These are phyloP conservation scores for Rhynchophorus ferrugineus DNA, from an alignment of 1,140 invertebrate species.

Conservation along the genomic window DNA sequence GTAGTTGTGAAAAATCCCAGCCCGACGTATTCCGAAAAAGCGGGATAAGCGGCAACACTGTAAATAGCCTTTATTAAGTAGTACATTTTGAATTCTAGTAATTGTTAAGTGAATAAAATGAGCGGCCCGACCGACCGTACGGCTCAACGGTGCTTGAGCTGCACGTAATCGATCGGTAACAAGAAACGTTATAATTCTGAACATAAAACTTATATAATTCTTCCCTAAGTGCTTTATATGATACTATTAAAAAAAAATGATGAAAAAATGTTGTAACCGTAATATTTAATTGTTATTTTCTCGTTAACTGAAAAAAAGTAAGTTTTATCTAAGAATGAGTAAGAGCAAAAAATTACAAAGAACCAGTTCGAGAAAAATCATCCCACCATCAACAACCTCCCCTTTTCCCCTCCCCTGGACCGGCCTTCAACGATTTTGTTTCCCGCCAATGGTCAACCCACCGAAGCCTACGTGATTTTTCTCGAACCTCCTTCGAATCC, in stretches of 20 bases:
- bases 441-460: no score
- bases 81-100: conserved; percentile 17
- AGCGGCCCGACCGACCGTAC: no score
- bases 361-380: background rate
- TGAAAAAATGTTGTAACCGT: conserved; percentile 24
- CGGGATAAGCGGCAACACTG: no score
- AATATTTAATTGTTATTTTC: conserved; percentile 15
- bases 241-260: conserved; percentile 33
- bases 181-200: conserved; percentile 27
- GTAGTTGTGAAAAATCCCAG: conserved; percentile 20
- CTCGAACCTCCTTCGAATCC: background rate
- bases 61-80: conserved; percentile 21
- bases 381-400: no score
- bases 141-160: background rate
- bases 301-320: conserved; percentile 12
- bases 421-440: no score
- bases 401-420: no score
- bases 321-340: background rate
- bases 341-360: no score
- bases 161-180: conserved; percentile 16
- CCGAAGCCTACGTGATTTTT: conserved; percentile 14
- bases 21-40: conserved; percentile 3
- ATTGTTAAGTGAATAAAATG: conserved; percentile 6
- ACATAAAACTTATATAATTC: conserved; percentile 38
- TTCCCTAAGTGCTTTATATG: conserved; percentile 43